phyloP scores from a whole-genome alignment of 2,888 invertebrate species.

The Nomada flava region DNA sequence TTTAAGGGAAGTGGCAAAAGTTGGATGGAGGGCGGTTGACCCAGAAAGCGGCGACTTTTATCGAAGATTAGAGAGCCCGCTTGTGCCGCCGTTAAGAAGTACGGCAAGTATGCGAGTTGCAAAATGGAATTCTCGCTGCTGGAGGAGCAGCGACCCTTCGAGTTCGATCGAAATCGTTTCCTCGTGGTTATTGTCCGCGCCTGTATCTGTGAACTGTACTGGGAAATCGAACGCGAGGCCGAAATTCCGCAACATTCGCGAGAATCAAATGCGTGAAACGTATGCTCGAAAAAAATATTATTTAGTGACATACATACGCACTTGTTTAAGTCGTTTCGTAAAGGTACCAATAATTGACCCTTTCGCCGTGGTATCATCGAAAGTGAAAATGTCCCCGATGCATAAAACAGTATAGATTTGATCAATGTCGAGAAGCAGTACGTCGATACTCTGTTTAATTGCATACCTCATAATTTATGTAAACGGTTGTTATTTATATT shows the following conservation, averaged over 20 bases:
- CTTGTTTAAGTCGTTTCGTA: too few relatives aligned
- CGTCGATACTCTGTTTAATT: too few relatives aligned
- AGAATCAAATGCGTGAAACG: not conserved
- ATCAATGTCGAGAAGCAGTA: too few relatives aligned
- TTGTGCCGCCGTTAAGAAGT: constrained; percentile 29
- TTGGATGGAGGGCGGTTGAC: constrained; percentile 35
- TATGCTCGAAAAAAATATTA: not conserved
- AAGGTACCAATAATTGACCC: too few relatives aligned
- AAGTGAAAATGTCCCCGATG: too few relatives aligned
- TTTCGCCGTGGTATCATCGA: too few relatives aligned
- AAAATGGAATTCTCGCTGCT: constrained; percentile 36
- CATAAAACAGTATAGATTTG: too few relatives aligned
- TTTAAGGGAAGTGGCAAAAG: constrained; percentile 53
- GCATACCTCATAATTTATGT: too few relatives aligned
- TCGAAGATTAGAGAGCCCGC: constrained; percentile 47
- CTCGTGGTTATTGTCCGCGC: not conserved
- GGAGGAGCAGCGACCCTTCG: not conserved
- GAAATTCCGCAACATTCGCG: not conserved
- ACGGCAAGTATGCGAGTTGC: constrained; percentile 37
- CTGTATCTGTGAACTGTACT: not conserved
- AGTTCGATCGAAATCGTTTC: not conserved
- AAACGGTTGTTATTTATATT: too few relatives aligned
- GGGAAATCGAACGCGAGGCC: not conserved
- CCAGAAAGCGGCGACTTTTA: constrained; percentile 29
- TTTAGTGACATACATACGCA: too few relatives aligned